Percentiles rank a stretch among this genome's conserved stretches.
Evolutionary conservation across 2,113 vertebrate species (phyloP).

Genomic region (Pao palembangensis): DNA sequence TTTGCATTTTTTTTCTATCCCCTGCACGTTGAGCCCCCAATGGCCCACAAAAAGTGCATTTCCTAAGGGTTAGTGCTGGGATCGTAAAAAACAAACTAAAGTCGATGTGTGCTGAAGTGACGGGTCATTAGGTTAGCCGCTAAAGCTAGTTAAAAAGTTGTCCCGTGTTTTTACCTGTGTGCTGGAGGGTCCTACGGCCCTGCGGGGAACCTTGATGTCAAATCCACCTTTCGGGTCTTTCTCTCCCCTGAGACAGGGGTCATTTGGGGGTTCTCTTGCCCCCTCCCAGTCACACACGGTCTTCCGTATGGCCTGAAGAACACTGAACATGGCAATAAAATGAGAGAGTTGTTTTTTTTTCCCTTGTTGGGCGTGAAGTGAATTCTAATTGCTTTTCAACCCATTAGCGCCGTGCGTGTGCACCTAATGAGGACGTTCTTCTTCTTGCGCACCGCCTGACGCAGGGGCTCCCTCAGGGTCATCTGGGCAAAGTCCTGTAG

Average conservation of each 20-base stretch:
- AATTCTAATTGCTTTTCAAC: not conserved
- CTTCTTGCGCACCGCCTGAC: slow-evolving; percentile 97
- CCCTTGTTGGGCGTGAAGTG: not conserved
- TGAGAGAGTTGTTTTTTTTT: not conserved
- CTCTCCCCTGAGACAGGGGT: slow-evolving; percentile 95
- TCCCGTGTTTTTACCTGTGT: slow-evolving; percentile 81
- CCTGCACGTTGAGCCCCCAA: not conserved
- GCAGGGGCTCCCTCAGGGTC: slow-evolving; percentile 88
- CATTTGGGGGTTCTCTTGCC: slow-evolving; percentile 92
- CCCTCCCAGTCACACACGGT: slow-evolving; percentile 99
- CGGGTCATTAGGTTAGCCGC: no score
- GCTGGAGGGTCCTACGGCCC: slow-evolving; percentile 97
- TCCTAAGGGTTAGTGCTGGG: not conserved
- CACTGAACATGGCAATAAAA: slow-evolving; percentile 67
- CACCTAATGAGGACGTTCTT: slow-evolving; percentile 98
- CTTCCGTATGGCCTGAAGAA: slow-evolving; percentile 97
- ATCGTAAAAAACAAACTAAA: not conserved
- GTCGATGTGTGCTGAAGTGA: no score
- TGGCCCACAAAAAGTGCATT: not conserved
- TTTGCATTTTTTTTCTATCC: not conserved
- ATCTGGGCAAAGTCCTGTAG: slow-evolving; percentile 98
- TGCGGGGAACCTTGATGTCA: slow-evolving; percentile 96
- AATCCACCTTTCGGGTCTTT: slow-evolving; percentile 99
- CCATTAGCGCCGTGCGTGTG: not conserved
- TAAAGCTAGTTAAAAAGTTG: not conserved